A percentile compares a stretch with the other conserved stretches of the same genome.
phyloP scores from a whole-genome alignment of 2,113 vertebrate genomes.

The Tringa solitaria region DNA sequence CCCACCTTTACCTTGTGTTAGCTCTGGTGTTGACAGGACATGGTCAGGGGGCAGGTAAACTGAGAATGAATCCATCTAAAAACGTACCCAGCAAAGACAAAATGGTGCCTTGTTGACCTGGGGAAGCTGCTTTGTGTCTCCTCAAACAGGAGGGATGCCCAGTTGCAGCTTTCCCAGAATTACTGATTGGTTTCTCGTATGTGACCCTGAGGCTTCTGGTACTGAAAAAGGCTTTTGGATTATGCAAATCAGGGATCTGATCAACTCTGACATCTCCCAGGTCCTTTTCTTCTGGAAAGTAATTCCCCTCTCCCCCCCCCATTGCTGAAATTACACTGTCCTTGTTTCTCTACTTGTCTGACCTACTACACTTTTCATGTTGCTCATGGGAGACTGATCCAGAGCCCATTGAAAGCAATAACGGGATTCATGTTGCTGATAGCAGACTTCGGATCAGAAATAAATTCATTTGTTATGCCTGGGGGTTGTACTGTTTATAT shows the following conservation, averaged over 20 bases:
- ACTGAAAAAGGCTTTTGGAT: neutral
- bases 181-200: neutral
- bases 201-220: neutral
- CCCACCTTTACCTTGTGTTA: neutral
- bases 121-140: neutral
- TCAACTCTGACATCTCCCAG: neutral
- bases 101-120: neutral
- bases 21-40: neutral
- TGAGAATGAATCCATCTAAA: neutral
- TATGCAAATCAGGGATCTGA: neutral
- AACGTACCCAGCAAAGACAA: neutral
- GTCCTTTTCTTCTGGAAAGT: neutral
- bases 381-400: neutral
- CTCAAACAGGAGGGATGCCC: neutral
- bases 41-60: neutral
- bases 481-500: neutral
- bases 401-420: neutral
- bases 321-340: neutral
- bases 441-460: neutral
- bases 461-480: neutral
- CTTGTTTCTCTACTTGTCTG: neutral
- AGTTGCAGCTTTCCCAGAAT: neutral
- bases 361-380: neutral
- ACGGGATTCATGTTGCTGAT: neutral
- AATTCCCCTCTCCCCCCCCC: neutral